phyloP scores from a whole-genome alignment of 2,797 vertebrate genomes.

The Muraenolepis orangiensis region DNA sequence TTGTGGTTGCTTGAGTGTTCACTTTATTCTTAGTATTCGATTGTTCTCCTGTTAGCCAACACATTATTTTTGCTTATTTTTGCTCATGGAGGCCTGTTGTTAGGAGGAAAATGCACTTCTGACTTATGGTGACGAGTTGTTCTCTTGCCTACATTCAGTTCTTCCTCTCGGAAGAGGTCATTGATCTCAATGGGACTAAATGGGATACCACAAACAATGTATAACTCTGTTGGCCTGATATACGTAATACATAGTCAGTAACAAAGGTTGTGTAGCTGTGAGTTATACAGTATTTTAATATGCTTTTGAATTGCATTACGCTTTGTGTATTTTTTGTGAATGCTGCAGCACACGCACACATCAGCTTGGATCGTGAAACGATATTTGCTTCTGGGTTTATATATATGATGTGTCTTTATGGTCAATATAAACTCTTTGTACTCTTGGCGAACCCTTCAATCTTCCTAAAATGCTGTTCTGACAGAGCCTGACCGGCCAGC shows the following conservation, averaged over 20 bases:
- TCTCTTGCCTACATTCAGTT: neutral
- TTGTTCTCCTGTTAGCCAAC: too few species aligned
- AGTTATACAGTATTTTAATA: neutral
- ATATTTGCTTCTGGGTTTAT: neutral
- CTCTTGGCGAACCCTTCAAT: neutral
- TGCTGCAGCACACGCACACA: neutral
- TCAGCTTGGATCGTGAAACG: neutral
- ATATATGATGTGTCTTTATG: neutral
- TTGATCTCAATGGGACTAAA: too few species aligned
- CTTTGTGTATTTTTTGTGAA: neutral
- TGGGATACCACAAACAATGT: too few species aligned
- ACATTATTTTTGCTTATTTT: too few species aligned
- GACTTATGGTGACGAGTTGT: too few species aligned
- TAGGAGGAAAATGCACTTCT: too few species aligned
- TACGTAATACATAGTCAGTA: neutral
- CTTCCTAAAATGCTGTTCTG: neutral
- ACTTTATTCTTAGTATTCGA: too few species aligned
- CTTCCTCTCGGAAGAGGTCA: neutral
- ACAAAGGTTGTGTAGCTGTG: neutral
- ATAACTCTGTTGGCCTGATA: constrained; percentile 14
- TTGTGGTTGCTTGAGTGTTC: too few species aligned
- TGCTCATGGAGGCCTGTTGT: too few species aligned
- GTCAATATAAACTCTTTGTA: neutral
- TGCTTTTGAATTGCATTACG: neutral
- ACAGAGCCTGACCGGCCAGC: neutral